Base-by-base conservation (phyloP, 2,888 invertebrate species). In the Morpho achilles region DNA sequence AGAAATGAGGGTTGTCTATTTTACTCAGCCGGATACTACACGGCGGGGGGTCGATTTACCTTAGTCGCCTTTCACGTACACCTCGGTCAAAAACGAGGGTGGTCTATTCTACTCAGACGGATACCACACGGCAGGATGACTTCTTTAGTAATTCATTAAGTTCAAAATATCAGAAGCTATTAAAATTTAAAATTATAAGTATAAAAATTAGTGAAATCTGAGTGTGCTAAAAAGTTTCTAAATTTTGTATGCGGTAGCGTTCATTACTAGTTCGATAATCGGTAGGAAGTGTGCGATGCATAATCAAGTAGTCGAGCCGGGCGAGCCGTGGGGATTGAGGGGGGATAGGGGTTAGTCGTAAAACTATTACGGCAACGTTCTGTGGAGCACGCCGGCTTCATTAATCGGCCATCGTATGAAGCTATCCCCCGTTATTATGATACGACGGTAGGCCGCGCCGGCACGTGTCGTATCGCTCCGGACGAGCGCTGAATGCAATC, bases 191-290 rank as follows among this genome's bases (percentile, higher is more conserved):
- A 70, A 68, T 63, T 69, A 66, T 54, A 49, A 56, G 58, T 59
- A 66, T 67, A 67, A 69, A 69, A 69, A 68, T 67, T 70, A 66
- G 66, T 66, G 57, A 63, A 64, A 67, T 61, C 58, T 58, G 64
- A 63, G 66, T 67, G 66, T 65, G 66, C 42, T 63, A 56, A 70
- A 70, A 73, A 74, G 70, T 71, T 72, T 69, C 64, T 70, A 75
- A 77, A 76, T 74, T 78, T 73, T 73, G 74, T 71, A 69, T 71
- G 73, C 73, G 74, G 80, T 75, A 76, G 76, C 79, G 79, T 84
- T 87, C 81, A 84, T 87, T 87, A 87, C 84, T 82, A 84, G 85
- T 87, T 86, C 82, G 82, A 87, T 88, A 87, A 88, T 89, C 86
- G 84, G 76, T 82, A 67, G 79, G 80, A 85, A 86, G 80, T 83